Evolutionary conservation across 2,113 vertebrate genomes (phyloP).

Genomic region (Xiphophorus couchianus): DNA sequence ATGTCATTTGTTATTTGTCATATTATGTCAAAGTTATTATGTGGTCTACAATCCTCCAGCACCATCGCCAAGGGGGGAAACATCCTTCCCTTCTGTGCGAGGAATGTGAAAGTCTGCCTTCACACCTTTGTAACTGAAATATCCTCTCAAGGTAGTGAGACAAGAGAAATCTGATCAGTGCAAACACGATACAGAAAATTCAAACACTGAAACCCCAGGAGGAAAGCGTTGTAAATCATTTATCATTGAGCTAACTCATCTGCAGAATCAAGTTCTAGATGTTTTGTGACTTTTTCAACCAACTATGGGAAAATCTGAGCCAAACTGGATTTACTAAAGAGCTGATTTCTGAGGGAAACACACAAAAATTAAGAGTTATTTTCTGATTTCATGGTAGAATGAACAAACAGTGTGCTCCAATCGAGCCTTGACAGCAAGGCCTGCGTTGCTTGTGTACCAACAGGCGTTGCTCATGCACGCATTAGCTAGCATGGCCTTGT

Average conservation of each 20-base stretch:
- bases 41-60: background rate
- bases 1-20: too few relatives aligned
- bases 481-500: conserved; percentile 56
- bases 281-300: background rate
- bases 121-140: conserved; percentile 72
- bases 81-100: conserved; percentile 66
- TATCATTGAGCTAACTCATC: conserved; percentile 38
- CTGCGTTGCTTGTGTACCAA: conserved; percentile 55
- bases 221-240: conserved; percentile 78
- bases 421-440: conserved; percentile 42
- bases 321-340: background rate
- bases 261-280: conserved; percentile 13
- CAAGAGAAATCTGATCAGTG: conserved; percentile 71
- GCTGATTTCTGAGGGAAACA: conserved; percentile 11
- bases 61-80: conserved; percentile 4
- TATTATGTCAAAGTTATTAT: background rate
- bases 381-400: conserved; percentile 40
- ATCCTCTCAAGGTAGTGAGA: conserved; percentile 71
- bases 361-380: conserved; percentile 13
- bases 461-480: conserved; percentile 42
- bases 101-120: conserved; percentile 70
- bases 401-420: conserved; percentile 48
- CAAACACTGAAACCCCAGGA: conserved; percentile 63
- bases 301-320: background rate
- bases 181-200: conserved; percentile 75